Evolutionary conservation across 2,113 vertebrate genomes (phyloP), one percentile per base, ranked within the genome.

Genomic region (Telmatochromis bifrenatus): DNA sequence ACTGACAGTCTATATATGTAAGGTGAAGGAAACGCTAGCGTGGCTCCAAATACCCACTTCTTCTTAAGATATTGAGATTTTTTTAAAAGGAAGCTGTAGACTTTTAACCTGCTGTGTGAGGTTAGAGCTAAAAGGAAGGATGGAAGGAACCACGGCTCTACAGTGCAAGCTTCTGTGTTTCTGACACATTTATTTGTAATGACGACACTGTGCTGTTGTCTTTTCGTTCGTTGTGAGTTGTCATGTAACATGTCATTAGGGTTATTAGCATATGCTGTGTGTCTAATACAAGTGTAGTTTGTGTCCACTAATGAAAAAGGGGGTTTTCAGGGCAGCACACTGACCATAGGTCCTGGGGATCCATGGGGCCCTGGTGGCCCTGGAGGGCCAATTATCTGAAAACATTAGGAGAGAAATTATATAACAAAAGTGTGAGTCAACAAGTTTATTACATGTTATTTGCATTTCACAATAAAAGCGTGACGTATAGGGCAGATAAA

Each of bases 341-440:
- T 97, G 95, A 99, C 98, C 99, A 99, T 99, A 70, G 98, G 99
- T 88, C 99, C 98, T 83, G 99, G 97, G 73, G 98, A 97, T 55
- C 98, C 98, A 47, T 99, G 99, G 31, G 98, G 97, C 7, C 99
- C 98, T 17, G 97, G 93, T 47, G 97, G 93, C 90, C 99, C 99
- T 82, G 98, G 97, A 47, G 97, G 96, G 54, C 98, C 99, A 87
- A 97, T 97, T 87, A 99, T 97, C 99, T 99, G 95, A 49, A 90
- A 87, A 87, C 39, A 70, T 31, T 8, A 82, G 28, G 14, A 45
- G 4, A 23, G 3, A 94, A 19, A 79, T 28, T 0, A 65, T 8
- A 13, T 47, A 9, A 65, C 1, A 15, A 45, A 79, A 73, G 53
- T 14, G 1, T 73, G 31, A 45, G 15, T 60, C 17, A 21, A 21